These are phyloP conservation scores for Scaptomyza graminum DNA, from an alignment of 1,140 invertebrate genomes.

Conservation along the genomic window DNA sequence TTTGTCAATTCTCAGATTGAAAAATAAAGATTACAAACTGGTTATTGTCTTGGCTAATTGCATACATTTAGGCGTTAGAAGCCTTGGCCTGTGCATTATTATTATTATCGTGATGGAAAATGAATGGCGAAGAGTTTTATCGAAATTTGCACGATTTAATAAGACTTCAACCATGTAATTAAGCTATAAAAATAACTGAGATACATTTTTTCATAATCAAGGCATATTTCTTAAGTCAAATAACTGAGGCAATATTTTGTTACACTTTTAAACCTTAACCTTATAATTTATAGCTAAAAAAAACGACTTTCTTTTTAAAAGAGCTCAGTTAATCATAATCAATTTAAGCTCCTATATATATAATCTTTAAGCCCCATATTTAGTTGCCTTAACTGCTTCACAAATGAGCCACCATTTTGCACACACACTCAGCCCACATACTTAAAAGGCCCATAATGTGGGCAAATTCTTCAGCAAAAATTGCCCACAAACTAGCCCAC, in stretches of 20 bases:
- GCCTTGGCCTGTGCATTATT: slow-evolving; percentile 9
- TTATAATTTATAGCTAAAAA: no score
- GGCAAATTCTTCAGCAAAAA: slow-evolving; percentile 74
- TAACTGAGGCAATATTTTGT: no score
- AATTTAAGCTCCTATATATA: slow-evolving; percentile 14
- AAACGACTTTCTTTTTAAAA: not conserved
- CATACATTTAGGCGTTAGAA: slow-evolving; percentile 54
- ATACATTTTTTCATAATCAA: no score
- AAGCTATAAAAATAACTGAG: no score
- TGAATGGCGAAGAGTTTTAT: not conserved
- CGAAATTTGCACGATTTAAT: no score
- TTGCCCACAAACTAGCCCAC: slow-evolving; percentile 76
- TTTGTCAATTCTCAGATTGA: slow-evolving; percentile 8
- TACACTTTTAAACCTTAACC: no score
- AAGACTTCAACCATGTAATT: no score
- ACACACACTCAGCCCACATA: slow-evolving; percentile 33
- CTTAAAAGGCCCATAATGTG: slow-evolving; percentile 31
- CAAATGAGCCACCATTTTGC: slow-evolving; percentile 69
- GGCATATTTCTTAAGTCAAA: no score
- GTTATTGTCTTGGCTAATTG: slow-evolving; percentile 34
- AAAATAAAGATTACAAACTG: not conserved
- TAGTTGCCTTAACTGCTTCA: slow-evolving; percentile 14
- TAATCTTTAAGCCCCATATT: not conserved
- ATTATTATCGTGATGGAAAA: not conserved
- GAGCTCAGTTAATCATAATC: not conserved